Evolutionary conservation across 2,113 vertebrate genomes (phyloP).

Genomic region (Solea solea): DNA sequence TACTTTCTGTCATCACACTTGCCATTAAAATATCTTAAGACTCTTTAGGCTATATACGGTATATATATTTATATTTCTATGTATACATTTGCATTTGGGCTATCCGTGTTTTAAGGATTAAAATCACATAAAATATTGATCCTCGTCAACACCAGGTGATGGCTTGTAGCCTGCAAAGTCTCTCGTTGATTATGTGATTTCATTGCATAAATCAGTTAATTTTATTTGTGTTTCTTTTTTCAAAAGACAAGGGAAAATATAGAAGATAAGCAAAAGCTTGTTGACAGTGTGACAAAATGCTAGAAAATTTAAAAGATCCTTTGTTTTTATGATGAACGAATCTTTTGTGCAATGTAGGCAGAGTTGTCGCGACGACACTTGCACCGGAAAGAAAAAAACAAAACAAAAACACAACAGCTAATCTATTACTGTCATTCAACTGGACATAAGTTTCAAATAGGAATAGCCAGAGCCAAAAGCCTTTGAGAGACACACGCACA

Average conservation of each 20-base stretch:
- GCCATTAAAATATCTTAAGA: constrained; percentile 56
- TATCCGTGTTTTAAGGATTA: constrained; percentile 22
- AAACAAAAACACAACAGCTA: constrained; percentile 34
- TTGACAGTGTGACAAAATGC: constrained; percentile 28
- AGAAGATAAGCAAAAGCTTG: constrained; percentile 10
- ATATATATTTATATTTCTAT: constrained; percentile 21
- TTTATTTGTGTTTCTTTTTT: constrained; percentile 30
- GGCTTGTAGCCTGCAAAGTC: constrained; percentile 40
- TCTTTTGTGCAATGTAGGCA: constrained; percentile 54
- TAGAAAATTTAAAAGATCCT: constrained; percentile 34
- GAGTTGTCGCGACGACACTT: constrained; percentile 41
- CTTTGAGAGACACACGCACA: constrained; percentile 39
- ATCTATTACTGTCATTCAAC: constrained; percentile 46
- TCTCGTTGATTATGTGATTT: constrained; percentile 51
- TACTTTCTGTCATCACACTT: constrained; percentile 11
- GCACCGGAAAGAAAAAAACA: background rate
- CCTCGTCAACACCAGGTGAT: constrained; percentile 31
- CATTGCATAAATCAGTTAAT: constrained; percentile 68
- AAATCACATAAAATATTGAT: constrained; percentile 49
- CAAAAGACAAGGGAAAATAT: constrained; percentile 1
- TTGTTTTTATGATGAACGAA: constrained; percentile 24
- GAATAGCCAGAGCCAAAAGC: constrained; percentile 45
- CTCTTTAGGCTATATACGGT: constrained; percentile 43
- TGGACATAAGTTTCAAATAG: constrained; percentile 39
- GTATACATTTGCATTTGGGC: constrained; percentile 52